These are phyloP conservation scores for Triops longicaudatus DNA, from an alignment of 1,140 invertebrate genomes.

Conservation along the genomic window DNA sequence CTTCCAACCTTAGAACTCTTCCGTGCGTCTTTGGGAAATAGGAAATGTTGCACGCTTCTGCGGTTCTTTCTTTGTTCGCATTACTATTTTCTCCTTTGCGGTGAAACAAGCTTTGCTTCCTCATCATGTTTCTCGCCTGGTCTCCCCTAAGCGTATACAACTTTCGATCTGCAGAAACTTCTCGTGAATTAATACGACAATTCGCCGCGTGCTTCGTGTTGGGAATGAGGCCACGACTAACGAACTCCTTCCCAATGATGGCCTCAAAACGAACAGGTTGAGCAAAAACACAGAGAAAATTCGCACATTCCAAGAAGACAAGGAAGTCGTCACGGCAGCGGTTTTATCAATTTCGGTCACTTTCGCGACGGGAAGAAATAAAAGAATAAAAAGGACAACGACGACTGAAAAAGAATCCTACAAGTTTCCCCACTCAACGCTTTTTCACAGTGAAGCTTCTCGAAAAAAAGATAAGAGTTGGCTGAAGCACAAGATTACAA, in stretches of 20 bases:
- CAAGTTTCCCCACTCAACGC: background rate
- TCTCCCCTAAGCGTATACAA: background rate
- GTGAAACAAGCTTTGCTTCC: too few relatives aligned
- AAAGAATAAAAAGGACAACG: background rate
- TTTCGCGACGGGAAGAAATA: too few relatives aligned
- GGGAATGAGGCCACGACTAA: slow-evolving; percentile 4
- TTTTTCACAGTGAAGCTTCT: background rate
- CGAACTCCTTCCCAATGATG: background rate
- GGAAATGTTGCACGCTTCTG: background rate
- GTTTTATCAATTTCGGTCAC: too few relatives aligned
- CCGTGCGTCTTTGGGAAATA: background rate
- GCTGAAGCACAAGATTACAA: background rate
- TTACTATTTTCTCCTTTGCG: too few relatives aligned
- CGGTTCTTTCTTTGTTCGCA: background rate
- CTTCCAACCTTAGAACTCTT: background rate
- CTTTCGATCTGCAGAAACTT: background rate
- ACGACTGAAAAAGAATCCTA: background rate
- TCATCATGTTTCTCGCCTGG: background rate
- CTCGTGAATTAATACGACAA: background rate
- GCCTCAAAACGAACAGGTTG: too few relatives aligned
- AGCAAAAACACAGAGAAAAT: too few relatives aligned
- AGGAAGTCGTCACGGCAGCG: too few relatives aligned
- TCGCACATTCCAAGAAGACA: too few relatives aligned
- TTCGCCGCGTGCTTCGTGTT: background rate
- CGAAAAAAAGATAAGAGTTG: background rate